Evolutionary conservation across 2,113 vertebrate species (phyloP), one percentile per base, ranked within the genome.

Genomic region (Tetraodon nigroviridis): DNA sequence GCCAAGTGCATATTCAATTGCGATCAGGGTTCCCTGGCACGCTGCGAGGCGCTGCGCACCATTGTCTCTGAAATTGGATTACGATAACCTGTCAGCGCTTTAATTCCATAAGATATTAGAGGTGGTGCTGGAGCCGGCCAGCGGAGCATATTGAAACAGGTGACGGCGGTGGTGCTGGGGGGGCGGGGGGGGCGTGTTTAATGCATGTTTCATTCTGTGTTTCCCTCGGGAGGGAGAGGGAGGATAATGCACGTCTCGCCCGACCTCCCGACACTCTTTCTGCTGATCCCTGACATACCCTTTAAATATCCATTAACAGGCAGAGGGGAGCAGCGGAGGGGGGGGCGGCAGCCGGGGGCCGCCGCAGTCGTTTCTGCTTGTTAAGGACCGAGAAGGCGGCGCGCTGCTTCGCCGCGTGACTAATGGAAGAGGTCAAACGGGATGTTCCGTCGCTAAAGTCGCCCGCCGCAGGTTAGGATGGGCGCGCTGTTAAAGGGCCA

Each of bases 11-110:
- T 80, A 80, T 88, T 85, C 89, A 84, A 88, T 90, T 87, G 86
- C 59, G 64, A 87, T 76, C 78, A 24, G 79, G 81, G 80, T 81
- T 82, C 70, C 75, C 80, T 50, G 78, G 68, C 61, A 81, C 45
- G 80, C 84, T 69, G 75, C 45, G 67, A 87, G 84, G 86, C 83
- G 80, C 77, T 79, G 69, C 58, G 71, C 62, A 56, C 79, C 81
- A 90, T 90, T 90, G 88, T 90, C 86, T 91, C 84, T 78, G 88
- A 90, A 91, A 91, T 91, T 90, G 89, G 87, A 91, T 91, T 90
- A 90, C 87, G 88, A 91, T 90, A 91, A 91, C 90, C 89, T 90
- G 87, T 89, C 88, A 86, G 74, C 64, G 60, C 86, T 90, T 86
- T 89, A 89, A 91, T 91, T 90, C 89, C 85, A 76, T 87, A 87